Evolutionary conservation across 2,113 vertebrate genomes (phyloP).

Genomic region (Pituophis catenifer): DNA sequence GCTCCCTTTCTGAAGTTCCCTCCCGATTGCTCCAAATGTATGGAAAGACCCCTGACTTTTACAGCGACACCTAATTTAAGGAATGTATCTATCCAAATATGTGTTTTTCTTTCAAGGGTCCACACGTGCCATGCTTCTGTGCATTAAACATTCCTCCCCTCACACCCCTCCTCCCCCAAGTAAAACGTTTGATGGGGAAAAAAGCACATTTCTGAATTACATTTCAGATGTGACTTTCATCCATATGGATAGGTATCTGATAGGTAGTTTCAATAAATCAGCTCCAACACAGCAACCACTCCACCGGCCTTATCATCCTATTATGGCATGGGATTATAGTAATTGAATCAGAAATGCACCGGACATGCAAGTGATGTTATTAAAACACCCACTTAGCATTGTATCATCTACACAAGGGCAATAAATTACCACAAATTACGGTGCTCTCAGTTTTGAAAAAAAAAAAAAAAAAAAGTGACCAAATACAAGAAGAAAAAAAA

Average conservation of each 20-base stretch:
- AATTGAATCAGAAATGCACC: constrained; percentile 36
- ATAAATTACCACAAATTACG: constrained; percentile 47
- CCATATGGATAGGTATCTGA: constrained; percentile 5
- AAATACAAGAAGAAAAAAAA: neutral
- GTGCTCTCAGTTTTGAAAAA: constrained; percentile 40
- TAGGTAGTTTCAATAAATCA: constrained; percentile 13
- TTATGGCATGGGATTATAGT: constrained; percentile 23
- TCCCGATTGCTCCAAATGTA: neutral
- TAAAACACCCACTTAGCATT: constrained; percentile 45
- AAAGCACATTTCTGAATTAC: neutral
- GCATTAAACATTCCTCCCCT: neutral
- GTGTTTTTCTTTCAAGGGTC: neutral
- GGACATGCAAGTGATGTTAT: constrained; percentile 37
- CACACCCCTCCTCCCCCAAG: too few species aligned
- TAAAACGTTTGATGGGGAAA: neutral
- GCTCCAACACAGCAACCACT: constrained; percentile 7
- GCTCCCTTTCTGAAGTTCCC: neutral
- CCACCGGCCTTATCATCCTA: neutral
- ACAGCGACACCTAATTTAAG: neutral
- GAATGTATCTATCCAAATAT: neutral
- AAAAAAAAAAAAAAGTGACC: constrained; percentile 31
- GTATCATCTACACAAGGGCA: constrained; percentile 45
- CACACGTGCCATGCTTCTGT: neutral
- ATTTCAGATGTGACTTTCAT: neutral
- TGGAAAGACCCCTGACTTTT: neutral